Percentiles rank a stretch among this genome's conserved stretches.
phyloP scores from a whole-genome alignment of 2,888 invertebrate species.

The Stenolophus ochropezus region DNA sequence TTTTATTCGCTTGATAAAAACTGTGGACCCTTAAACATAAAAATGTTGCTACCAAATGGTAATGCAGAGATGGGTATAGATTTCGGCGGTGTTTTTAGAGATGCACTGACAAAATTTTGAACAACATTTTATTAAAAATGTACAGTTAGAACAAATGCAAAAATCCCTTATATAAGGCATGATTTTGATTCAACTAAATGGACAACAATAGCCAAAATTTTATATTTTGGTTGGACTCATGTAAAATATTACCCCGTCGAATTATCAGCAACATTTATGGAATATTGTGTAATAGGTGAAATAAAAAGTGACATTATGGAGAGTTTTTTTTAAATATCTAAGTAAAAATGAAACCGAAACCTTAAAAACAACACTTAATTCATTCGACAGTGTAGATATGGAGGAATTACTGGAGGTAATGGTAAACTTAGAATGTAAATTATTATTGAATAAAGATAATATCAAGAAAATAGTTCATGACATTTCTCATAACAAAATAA shows the following conservation, averaged over 20 bases:
- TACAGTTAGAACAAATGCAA: background rate
- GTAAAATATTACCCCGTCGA: background rate
- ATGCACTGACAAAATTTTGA: background rate
- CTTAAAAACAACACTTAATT: background rate
- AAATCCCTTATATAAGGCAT: background rate
- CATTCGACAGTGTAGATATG: slow-evolving; percentile 6
- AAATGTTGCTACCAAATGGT: slow-evolving; percentile 1
- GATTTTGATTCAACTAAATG: background rate
- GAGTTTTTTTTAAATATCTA: background rate
- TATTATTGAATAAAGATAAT: slow-evolving; percentile 22
- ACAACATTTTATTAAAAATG: background rate
- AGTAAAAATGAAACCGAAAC: background rate
- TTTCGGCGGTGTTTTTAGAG: background rate
- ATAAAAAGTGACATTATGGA: background rate
- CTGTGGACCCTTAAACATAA: background rate
- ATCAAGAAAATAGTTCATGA: slow-evolving; percentile 16
- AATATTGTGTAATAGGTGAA: background rate
- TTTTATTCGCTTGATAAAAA: background rate
- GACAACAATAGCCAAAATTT: too few relatives aligned
- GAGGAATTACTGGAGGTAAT: slow-evolving; percentile 11
- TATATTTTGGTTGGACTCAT: background rate
- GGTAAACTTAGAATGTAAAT: slow-evolving; percentile 27
- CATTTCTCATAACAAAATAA: slow-evolving; percentile 57
- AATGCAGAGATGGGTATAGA: background rate
- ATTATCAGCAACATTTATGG: background rate